Conservation (phyloP, 30 jellyfish, hydroid and myxozoan genomes). For the Turritopsis rubra region DNA sequence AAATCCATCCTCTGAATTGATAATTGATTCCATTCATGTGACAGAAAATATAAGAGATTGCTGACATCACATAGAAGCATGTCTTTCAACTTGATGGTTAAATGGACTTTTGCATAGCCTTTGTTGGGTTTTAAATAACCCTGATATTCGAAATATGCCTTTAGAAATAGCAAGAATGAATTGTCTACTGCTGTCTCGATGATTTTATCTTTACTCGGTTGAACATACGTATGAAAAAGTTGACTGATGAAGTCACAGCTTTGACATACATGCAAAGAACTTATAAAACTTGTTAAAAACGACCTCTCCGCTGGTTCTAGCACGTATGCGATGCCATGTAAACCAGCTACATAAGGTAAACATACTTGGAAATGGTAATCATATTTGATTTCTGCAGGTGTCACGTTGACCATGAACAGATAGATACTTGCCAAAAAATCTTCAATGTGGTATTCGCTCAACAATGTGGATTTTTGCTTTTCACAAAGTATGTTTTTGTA, state of each 20-base stretch:
- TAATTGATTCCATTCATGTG: conserved; percentile 13
- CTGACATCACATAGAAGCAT: conserved; percentile 15
- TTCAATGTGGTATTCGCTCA: neutral
- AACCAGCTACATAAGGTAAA: conserved; percentile 16
- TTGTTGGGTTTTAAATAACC: conserved; percentile 1
- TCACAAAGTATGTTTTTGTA: neutral
- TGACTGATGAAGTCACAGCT: neutral
- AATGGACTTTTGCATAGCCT: neutral
- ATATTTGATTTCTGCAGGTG: neutral
- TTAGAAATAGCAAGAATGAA: neutral
- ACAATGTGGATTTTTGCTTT: neutral
- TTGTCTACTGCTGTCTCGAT: neutral
- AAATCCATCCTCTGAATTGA: neutral
- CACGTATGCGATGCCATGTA: conserved; percentile 8
- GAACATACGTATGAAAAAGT: conserved; percentile 3
- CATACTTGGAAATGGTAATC: conserved; percentile 1
- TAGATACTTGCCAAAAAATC: conserved; percentile 6
- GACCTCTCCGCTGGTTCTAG: neutral
- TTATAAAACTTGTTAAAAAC: neutral
- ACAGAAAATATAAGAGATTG: neutral
- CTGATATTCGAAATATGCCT: conserved; percentile 5
- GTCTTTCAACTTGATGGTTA: neutral
- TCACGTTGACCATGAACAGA: conserved; percentile 14
- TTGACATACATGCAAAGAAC: neutral
- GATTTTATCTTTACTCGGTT: neutral